Evolutionary conservation across 1,140 invertebrate genomes (phyloP).

Genomic region (Leucophenga varia): DNA sequence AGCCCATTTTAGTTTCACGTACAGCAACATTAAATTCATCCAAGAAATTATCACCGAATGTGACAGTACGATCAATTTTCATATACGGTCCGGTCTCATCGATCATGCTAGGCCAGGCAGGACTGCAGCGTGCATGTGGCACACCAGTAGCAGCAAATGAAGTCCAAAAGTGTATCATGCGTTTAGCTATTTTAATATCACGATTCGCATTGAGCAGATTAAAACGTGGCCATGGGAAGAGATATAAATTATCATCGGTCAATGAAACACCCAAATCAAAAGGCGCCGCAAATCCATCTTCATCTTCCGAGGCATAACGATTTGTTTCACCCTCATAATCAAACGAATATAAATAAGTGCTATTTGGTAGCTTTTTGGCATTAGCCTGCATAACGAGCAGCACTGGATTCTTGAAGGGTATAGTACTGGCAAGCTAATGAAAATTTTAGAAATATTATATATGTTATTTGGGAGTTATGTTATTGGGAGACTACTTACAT

Average conservation of each 20-base stretch:
- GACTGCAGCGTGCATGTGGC: slow-evolving; percentile 29
- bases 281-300: slow-evolving; percentile 33
- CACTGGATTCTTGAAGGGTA: slow-evolving; percentile 50
- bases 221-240: slow-evolving; percentile 53
- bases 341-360: slow-evolving; percentile 46
- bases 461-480: neutral
- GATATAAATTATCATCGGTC: slow-evolving; percentile 53
- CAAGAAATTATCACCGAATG: slow-evolving; percentile 41
- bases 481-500: slow-evolving; percentile 29
- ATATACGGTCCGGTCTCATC: slow-evolving; percentile 48
- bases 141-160: slow-evolving; percentile 43
- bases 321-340: slow-evolving; percentile 50
- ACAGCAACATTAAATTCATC: slow-evolving; percentile 44
- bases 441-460: neutral
- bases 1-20: slow-evolving; percentile 32
- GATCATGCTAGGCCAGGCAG: slow-evolving; percentile 40
- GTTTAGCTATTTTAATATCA: slow-evolving; percentile 44
- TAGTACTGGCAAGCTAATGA: slow-evolving; percentile 47
- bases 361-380: slow-evolving; percentile 46
- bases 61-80: slow-evolving; percentile 37
- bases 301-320: slow-evolving; percentile 29
- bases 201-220: slow-evolving; percentile 32
- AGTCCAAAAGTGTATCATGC: slow-evolving; percentile 47
- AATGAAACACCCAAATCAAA: slow-evolving; percentile 50
- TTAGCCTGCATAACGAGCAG: slow-evolving; percentile 47